A percentile compares a stretch with the other conserved stretches of the same genome.
Evolutionary conservation across 2,797 vertebrate species (phyloP).

Genomic region (Smutsia temminckii): DNA sequence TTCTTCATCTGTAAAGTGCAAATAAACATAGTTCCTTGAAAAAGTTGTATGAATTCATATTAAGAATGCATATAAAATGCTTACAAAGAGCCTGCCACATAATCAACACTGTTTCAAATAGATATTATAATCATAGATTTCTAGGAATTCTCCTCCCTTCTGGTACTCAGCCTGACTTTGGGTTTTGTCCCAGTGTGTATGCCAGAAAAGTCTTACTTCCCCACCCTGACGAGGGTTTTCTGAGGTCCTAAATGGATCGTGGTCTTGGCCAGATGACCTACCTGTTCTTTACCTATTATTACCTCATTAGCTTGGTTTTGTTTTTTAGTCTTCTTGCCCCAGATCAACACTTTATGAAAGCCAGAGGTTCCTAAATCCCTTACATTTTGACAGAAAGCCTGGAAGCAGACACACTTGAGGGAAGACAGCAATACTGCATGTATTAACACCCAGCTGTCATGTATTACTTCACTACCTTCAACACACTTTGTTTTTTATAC

Average conservation of each 20-base stretch:
- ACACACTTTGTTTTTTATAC: constrained; percentile 21
- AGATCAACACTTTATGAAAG: neutral
- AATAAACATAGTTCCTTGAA: neutral
- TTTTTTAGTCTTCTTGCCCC: neutral
- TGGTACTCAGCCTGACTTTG: too few relatives aligned
- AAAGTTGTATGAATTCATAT: neutral
- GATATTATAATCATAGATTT: neutral
- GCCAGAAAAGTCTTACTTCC: neutral
- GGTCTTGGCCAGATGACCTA: neutral
- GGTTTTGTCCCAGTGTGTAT: neutral
- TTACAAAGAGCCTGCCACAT: neutral
- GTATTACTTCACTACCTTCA: constrained; percentile 24
- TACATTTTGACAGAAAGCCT: constrained; percentile 26
- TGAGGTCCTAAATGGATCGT: neutral
- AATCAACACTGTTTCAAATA: neutral
- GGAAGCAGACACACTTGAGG: neutral
- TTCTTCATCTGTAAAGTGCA: neutral
- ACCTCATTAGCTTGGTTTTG: neutral
- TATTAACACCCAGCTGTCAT: neutral
- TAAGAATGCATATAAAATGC: neutral
- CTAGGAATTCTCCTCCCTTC: neutral
- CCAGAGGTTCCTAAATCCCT: neutral
- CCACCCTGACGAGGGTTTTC: neutral
- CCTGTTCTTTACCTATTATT: neutral
- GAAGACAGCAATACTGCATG: constrained; percentile 30